Conservation (phyloP, 2,888 invertebrate genomes). For the Dysmachus trigonus region DNA sequence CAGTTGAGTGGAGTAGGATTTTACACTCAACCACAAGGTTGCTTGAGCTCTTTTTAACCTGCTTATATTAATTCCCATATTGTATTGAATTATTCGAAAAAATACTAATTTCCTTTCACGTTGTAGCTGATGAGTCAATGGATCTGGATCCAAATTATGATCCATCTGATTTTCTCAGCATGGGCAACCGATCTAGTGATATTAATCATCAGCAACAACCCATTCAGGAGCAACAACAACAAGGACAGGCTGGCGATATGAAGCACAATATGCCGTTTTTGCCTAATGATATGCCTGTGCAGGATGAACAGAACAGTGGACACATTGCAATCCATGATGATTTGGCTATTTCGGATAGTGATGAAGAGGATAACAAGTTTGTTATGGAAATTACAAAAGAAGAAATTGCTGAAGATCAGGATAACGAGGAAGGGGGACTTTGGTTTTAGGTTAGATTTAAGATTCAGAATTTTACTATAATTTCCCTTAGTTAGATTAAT, state of each 20-base stretch:
- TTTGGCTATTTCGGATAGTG: conserved; percentile 80
- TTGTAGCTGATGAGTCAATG: conserved; percentile 72
- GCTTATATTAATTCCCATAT: conserved; percentile 28
- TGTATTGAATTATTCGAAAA: not conserved
- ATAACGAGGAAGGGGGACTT: conserved; percentile 50
- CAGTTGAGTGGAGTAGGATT: conserved; percentile 75
- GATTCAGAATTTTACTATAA: not conserved
- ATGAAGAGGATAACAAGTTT: conserved; percentile 66
- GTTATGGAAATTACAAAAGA: conserved; percentile 48
- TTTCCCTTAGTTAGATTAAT: not conserved
- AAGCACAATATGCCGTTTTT: conserved; percentile 1
- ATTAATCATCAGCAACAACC: conserved; percentile 11
- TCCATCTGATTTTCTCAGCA: conserved; percentile 80
- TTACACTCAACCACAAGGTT: conserved; percentile 67
- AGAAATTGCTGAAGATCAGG: conserved; percentile 46
- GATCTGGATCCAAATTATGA: conserved; percentile 86
- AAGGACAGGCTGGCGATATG: not conserved
- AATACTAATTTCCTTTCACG: not conserved
- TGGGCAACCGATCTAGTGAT: conserved; percentile 63
- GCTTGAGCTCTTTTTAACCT: conserved; percentile 46
- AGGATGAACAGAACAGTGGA: not conserved
- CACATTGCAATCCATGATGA: conserved; percentile 75
- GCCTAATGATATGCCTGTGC: not conserved
- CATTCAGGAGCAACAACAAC: conserved; percentile 42
- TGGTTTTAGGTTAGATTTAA: conserved; percentile 50